phyloP scores from a whole-genome alignment of 2,113 vertebrate species.

The Syrmaticus mikado region DNA sequence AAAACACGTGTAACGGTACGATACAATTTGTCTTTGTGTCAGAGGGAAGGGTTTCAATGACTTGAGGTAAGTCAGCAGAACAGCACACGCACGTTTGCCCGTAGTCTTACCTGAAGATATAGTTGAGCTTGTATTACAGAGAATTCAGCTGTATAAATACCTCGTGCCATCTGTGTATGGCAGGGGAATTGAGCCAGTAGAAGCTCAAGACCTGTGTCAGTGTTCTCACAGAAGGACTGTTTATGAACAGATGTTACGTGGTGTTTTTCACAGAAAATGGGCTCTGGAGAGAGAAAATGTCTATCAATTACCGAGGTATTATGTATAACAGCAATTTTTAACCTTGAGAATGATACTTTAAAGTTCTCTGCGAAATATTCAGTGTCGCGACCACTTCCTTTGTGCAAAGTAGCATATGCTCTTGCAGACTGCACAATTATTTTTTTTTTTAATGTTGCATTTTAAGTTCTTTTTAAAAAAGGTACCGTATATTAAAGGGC shows the following conservation, averaged over 20 bases:
- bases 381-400: constrained; percentile 66
- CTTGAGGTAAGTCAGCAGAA: constrained; percentile 83
- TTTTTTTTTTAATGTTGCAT: background rate
- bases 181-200: constrained; percentile 92
- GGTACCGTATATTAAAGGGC: background rate
- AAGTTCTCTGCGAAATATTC: constrained; percentile 76
- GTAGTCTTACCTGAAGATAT: constrained; percentile 89
- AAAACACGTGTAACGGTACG: background rate
- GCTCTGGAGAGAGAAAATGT: constrained; percentile 95
- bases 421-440: constrained; percentile 25
- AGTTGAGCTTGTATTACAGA: constrained; percentile 82
- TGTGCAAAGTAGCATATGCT: constrained; percentile 50
- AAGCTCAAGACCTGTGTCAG: constrained; percentile 91
- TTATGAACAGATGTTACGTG: constrained; percentile 99
- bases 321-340: constrained; percentile 87
- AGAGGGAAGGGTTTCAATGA: constrained; percentile 85
- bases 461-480: constrained; percentile 27
- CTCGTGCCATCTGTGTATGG: constrained; percentile 92
- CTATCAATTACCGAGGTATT: constrained; percentile 90
- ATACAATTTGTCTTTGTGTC: constrained; percentile 93
- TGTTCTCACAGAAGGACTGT: constrained; percentile 93
- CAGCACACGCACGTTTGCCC: constrained; percentile 82
- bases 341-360: constrained; percentile 85
- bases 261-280: constrained; percentile 90
- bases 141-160: constrained; percentile 86